These are phyloP conservation scores for Nomada ferruginata DNA, from an alignment of 2,888 invertebrate species.

Conservation along the genomic window DNA sequence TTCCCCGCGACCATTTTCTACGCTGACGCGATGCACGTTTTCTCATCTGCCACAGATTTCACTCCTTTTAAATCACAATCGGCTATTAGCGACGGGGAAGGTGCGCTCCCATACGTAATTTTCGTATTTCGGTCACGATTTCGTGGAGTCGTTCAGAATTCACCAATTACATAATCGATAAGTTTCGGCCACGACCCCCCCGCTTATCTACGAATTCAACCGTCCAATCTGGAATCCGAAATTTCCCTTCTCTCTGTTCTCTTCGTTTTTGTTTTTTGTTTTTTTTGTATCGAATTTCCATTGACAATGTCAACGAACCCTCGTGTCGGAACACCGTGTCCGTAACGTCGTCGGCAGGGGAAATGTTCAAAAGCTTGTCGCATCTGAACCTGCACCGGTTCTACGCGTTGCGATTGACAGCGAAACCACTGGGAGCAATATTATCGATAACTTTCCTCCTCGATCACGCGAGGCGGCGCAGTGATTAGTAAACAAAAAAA, in stretches of 20 bases:
- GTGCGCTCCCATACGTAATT: slow-evolving; percentile 34
- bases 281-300: not conserved
- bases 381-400: not conserved
- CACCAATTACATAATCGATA: slow-evolving; percentile 16
- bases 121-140: slow-evolving; percentile 43
- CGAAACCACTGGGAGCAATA: slow-evolving; percentile 11
- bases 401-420: slow-evolving; percentile 3
- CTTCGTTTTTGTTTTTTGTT: not conserved
- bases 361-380: not conserved
- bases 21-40: slow-evolving; percentile 51
- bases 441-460: slow-evolving; percentile 37
- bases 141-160: slow-evolving; percentile 23
- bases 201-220: slow-evolving; percentile 7
- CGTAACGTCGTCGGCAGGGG: not conserved
- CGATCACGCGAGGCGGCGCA: not conserved
- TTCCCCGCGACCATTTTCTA: slow-evolving; percentile 57
- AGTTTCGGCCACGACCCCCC: not conserved
- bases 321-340: not conserved
- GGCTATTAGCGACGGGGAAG: slow-evolving; percentile 50
- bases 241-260: not conserved
- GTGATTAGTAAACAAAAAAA: slow-evolving; percentile 13
- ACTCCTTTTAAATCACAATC: slow-evolving; percentile 69
- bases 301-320: not conserved
- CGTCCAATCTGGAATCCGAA: slow-evolving; percentile 6
- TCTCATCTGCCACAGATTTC: slow-evolving; percentile 65